Evolutionary conservation across 2,113 vertebrate species (phyloP), one percentile per base, ranked within the genome.

Genomic region (Labeo catla): DNA sequence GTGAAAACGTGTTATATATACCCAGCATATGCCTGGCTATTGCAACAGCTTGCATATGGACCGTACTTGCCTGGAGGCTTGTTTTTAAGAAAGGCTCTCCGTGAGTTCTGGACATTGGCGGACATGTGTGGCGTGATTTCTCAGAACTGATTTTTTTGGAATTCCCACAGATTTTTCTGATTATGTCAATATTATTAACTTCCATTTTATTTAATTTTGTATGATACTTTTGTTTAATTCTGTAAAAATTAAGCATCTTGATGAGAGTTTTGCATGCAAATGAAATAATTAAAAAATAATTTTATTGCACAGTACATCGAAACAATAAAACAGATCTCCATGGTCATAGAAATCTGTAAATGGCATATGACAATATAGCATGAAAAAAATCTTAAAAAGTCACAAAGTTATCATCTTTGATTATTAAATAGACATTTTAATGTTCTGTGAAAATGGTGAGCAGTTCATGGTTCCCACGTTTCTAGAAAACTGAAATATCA

Each of bases 21-120:
- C 84, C 85, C 88, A 92, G 92, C 94, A 94, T 93, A 94, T 94
- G 94, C 91, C 90, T 89, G 57, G 89, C 91, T 92, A 90, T 90
- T 93, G 91, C 92, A 92, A 92, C 93, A 94, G 93, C 92, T 92
- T 93, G 93, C 89, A 89, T 92, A 87, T 89, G 83, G 88, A 89
- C 87, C 85, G 81, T 89, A 86, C 84, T 90, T 86, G 91, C 93
- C 94, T 90, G 87, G 86, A 92, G 94, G 94, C 92, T 91, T 89
- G 89, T 88, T 92, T 93, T 90, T 90, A 86, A 89, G 87, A 86
- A 86, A 84, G 91, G 90, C 87, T 85, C 85, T 89, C 83, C 52
- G 78, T 91, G 90, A 90, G 90, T 84, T 91, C 76, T 89, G 90
- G 91, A 90, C 90, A 82, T 88, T 89, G 88, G 86, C 86, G 90